Evolutionary conservation across 2,888 invertebrate genomes (phyloP).

Genomic region (Brachypalpus laphriformis): DNA sequence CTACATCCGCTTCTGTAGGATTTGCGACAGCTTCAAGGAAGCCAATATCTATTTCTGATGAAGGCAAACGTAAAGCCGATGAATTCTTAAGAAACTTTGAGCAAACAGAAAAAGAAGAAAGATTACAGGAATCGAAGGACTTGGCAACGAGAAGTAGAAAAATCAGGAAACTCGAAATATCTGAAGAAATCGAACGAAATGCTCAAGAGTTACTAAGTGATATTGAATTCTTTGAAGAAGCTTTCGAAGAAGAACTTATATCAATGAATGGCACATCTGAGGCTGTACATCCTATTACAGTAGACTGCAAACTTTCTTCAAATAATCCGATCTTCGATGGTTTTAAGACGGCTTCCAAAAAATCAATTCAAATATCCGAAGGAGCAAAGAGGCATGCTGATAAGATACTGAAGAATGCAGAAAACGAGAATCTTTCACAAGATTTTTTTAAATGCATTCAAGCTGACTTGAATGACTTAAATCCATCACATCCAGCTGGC

Average conservation of each 20-base stretch:
- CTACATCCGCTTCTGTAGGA: slow-evolving; percentile 18
- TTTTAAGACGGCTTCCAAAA: slow-evolving; percentile 75
- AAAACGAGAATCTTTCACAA: slow-evolving; percentile 15
- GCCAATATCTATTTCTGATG: slow-evolving; percentile 43
- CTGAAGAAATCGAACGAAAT: slow-evolving; percentile 24
- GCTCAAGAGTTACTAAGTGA: slow-evolving; percentile 42
- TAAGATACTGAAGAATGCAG: not conserved
- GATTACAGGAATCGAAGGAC: slow-evolving; percentile 18
- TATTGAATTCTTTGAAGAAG: slow-evolving; percentile 56
- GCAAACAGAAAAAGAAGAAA: slow-evolving; percentile 2
- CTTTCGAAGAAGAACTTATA: slow-evolving; percentile 57
- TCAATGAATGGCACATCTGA: not conserved
- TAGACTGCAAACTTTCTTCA: not conserved
- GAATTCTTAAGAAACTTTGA: slow-evolving; percentile 53
- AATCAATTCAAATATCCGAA: slow-evolving; percentile 71
- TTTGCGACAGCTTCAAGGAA: slow-evolving; percentile 67
- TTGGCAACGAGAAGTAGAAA: not conserved
- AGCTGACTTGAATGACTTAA: not conserved
- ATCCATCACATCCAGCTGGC: not conserved
- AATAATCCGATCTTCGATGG: slow-evolving; percentile 35
- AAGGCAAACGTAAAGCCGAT: slow-evolving; percentile 61
- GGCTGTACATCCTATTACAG: not conserved
- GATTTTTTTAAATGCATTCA: slow-evolving; percentile 50
- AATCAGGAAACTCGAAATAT: not conserved
- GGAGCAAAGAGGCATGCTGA: slow-evolving; percentile 69